Evolutionary conservation across 2,888 invertebrate species (phyloP).

Genomic region (Dilophus febrilis): DNA sequence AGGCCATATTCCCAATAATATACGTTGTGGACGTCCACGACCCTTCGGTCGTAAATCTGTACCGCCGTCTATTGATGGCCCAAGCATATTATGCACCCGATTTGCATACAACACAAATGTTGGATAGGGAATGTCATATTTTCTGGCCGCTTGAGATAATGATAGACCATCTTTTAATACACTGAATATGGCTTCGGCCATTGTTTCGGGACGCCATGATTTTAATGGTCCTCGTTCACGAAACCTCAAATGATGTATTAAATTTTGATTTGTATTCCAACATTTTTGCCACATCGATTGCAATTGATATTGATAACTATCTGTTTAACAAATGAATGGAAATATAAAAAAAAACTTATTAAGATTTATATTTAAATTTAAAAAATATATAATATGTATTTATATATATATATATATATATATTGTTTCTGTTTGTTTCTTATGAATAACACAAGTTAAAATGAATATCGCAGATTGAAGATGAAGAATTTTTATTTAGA

Average conservation of each 20-base stretch:
- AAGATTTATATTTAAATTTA: no score
- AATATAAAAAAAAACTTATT: background rate
- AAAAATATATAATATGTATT: no score
- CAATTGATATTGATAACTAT: conserved; percentile 88
- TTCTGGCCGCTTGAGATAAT: conserved; percentile 77
- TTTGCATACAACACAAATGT: conserved; percentile 88
- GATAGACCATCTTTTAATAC: conserved; percentile 80
- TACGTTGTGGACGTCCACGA: conserved; percentile 76
- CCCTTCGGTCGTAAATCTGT: conserved; percentile 84
- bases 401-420: no score
- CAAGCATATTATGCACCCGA: conserved; percentile 84
- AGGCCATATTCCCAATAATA: conserved; percentile 81
- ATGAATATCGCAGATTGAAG: no score
- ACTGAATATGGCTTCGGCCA: conserved; percentile 88
- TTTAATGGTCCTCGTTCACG: conserved; percentile 82
- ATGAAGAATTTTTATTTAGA: no score
- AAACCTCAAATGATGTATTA: conserved; percentile 80
- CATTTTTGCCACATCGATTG: conserved; percentile 94
- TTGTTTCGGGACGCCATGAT: conserved; percentile 86
- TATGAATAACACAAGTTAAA: no score
- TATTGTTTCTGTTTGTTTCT: no score
- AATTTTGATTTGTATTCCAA: conserved; percentile 84
- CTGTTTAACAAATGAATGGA: conserved; percentile 33
- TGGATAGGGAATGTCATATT: conserved; percentile 89
- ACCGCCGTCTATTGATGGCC: conserved; percentile 80